Evolutionary conservation across 2,113 vertebrate species (phyloP).

Genomic region (Callopanchax toddi): DNA sequence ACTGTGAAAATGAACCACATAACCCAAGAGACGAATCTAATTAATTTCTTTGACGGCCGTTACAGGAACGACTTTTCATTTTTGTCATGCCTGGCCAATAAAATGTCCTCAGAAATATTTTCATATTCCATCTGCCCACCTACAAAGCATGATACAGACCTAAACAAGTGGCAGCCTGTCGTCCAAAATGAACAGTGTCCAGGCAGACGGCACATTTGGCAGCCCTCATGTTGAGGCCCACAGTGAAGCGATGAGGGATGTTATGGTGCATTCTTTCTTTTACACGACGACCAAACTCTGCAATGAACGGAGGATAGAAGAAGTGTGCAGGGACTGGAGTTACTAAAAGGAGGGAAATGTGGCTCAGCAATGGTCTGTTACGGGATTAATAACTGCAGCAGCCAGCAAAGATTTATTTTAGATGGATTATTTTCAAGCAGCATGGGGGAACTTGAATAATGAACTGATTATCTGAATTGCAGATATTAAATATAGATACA

Average conservation of each 20-base stretch:
- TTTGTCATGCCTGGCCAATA: slow-evolving; percentile 18
- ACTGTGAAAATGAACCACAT: not conserved
- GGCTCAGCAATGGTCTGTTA: slow-evolving; percentile 5
- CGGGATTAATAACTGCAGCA: not conserved
- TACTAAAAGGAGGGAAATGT: slow-evolving; percentile 15
- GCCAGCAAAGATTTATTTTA: slow-evolving; percentile 14
- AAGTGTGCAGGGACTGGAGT: not conserved
- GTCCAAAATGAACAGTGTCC: slow-evolving; percentile 97
- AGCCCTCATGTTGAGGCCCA: slow-evolving; percentile 97
- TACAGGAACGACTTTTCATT: slow-evolving; percentile 4
- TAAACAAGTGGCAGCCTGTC: slow-evolving; percentile 96
- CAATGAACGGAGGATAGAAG: slow-evolving; percentile 21
- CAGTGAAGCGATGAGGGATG: slow-evolving; percentile 96
- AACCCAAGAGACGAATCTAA: slow-evolving; percentile 2
- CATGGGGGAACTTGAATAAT: slow-evolving; percentile 33
- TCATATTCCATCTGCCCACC: slow-evolving; percentile 4
- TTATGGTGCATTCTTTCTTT: slow-evolving; percentile 99
- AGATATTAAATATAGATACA: too few species aligned
- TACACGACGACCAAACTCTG: slow-evolving; percentile 94
- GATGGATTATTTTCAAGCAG: slow-evolving; percentile 31
- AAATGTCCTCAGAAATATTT: slow-evolving; percentile 37
- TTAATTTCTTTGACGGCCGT: slow-evolving; percentile 6
- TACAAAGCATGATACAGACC: slow-evolving; percentile 75
- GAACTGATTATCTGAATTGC: slow-evolving; percentile 7
- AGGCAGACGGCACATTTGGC: slow-evolving; percentile 96